Percentiles rank a stretch among this genome's conserved stretches.
Evolutionary conservation across 2,888 invertebrate genomes (phyloP).

Genomic region (Xylocampa areola): DNA sequence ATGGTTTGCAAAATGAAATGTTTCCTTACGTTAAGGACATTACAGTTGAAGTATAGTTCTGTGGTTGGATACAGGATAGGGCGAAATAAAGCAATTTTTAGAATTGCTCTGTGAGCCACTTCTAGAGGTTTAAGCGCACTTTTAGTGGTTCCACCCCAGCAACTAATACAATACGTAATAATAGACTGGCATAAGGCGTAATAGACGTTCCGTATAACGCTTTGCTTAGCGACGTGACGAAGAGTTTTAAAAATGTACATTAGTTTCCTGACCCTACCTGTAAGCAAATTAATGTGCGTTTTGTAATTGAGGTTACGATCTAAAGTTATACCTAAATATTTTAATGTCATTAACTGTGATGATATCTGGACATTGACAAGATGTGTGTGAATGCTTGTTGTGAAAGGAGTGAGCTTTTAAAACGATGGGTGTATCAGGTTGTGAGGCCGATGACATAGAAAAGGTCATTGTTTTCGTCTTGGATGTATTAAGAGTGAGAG

Average conservation of each 20-base stretch:
- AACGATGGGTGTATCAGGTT: background rate
- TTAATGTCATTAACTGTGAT: background rate
- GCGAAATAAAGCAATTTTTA: constrained; percentile 5
- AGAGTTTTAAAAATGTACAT: constrained; percentile 7
- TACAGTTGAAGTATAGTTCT: background rate
- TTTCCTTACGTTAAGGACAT: background rate
- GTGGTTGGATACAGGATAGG: background rate
- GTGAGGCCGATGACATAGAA: background rate
- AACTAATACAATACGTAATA: background rate
- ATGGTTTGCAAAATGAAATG: background rate
- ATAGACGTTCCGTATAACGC: background rate
- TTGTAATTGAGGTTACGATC: constrained; percentile 7
- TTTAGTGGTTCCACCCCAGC: constrained; percentile 9
- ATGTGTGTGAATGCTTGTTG: background rate
- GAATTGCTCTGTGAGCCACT: constrained; percentile 3
- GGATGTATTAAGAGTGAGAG: background rate
- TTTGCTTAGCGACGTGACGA: background rate
- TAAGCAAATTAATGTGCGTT: background rate
- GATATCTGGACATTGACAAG: background rate
- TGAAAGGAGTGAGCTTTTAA: background rate
- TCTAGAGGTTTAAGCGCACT: background rate
- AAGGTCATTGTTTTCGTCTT: background rate
- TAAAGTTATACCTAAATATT: constrained; percentile 1
- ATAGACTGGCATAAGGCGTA: background rate
- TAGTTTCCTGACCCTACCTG: no score